Conservation (phyloP, 2,113 vertebrate species). For the Phylloscopus trochilus region DNA sequence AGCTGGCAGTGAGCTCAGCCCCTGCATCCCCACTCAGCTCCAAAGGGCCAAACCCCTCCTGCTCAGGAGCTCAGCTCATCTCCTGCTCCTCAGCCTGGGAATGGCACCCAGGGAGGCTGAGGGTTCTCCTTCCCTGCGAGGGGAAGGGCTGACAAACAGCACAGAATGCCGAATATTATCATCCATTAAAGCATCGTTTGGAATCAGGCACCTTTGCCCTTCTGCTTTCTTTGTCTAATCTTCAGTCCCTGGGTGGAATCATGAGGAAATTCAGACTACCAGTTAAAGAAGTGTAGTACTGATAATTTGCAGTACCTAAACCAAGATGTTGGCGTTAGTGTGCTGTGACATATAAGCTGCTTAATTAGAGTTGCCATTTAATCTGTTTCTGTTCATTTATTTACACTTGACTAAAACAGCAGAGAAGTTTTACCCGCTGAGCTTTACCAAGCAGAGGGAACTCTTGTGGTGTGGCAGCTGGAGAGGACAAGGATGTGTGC, state of each 20-base stretch:
- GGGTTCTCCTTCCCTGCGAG: background rate
- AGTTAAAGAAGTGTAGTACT: background rate
- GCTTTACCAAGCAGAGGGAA: background rate
- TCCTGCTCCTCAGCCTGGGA: background rate
- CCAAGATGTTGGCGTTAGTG: conserved; percentile 17
- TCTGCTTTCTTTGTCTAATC: background rate
- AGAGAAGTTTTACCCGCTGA: background rate
- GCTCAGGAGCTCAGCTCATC: background rate
- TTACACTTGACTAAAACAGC: conserved; percentile 33
- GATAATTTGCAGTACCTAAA: conserved; percentile 52
- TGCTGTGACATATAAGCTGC: conserved; percentile 40
- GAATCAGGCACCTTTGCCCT: background rate
- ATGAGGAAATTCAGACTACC: conserved; percentile 23
- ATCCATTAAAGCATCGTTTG: background rate
- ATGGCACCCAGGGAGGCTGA: background rate
- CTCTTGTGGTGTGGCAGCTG: background rate
- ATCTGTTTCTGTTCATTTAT: conserved; percentile 58
- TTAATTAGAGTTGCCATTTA: conserved; percentile 59
- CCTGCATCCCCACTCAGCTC: background rate
- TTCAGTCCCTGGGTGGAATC: background rate
- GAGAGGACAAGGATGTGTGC: background rate
- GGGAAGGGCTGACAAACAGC: background rate
- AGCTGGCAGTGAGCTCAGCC: background rate
- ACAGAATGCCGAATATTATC: background rate
- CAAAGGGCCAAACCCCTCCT: background rate